A percentile compares a stretch with the other conserved stretches of the same genome.
Evolutionary conservation across 35 echinoderm and acorn worm species (phyloP).

Genomic region (Amphiura filiformis): DNA sequence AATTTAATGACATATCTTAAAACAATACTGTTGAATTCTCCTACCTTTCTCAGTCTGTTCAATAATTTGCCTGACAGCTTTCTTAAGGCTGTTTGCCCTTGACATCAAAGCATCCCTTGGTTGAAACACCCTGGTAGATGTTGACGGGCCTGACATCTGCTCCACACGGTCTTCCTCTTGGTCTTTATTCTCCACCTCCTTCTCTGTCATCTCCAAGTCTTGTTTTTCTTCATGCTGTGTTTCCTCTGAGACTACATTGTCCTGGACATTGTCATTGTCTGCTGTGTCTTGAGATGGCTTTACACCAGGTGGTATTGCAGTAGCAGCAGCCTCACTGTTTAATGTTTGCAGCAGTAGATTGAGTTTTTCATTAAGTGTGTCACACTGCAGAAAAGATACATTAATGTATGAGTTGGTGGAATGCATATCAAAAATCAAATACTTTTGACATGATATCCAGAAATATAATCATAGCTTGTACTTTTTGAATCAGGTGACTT

Average conservation of each 20-base stretch:
- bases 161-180: conserved; percentile 68
- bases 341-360: conserved; percentile 79
- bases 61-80: conserved; percentile 96
- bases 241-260: background rate
- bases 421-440: too few relatives aligned
- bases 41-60: conserved; percentile 97
- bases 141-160: conserved; percentile 75
- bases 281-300: background rate
- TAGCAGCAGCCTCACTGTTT: conserved; percentile 80
- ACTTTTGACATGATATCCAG: too few relatives aligned
- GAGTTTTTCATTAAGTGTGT: conserved; percentile 77
- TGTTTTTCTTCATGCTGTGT: conserved; percentile 57
- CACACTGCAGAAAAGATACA: too few relatives aligned
- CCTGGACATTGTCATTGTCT: background rate
- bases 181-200: conserved; percentile 41
- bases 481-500: too few relatives aligned
- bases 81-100: conserved; percentile 87
- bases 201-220: conserved; percentile 49
- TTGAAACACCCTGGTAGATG: conserved; percentile 66
- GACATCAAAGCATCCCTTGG: conserved; percentile 81
- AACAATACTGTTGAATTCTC: background rate
- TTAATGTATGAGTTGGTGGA: too few relatives aligned
- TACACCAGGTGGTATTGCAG: conserved; percentile 61
- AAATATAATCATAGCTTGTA: too few relatives aligned
- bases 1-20: too few relatives aligned